Base-by-base conservation (phyloP, 2,113 vertebrate genomes). In the Canis aureus region DNA sequence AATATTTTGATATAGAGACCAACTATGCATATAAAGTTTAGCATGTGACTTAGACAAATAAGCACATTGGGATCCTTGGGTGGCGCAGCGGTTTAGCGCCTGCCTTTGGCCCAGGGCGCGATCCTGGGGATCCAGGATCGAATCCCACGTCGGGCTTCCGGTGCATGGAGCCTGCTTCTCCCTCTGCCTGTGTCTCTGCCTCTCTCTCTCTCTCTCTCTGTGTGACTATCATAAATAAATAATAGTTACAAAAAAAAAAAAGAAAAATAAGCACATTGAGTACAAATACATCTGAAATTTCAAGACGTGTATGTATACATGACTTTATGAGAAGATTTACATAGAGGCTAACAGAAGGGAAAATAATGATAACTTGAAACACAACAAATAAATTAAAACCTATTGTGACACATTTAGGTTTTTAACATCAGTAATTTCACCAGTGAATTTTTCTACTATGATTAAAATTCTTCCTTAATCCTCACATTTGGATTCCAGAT, bases 21-120 rank as follows among this genome's bases (percentile, higher is more conserved):
- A 91, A 93, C 43, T n/a, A 86, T 12, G 57, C 86, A 73, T 62
- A 16, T 12, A 23, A 96, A 94, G 10, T 81, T 82, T 59, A 81
- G 1, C 16, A 69, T 67, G 19, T 83, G 6, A 57, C 32, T 76
- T 51, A 91, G 51, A 55, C n/a, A 92, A 81, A 81, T 76, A 17
- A 55, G 20, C n/a, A 49, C 5, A 66, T 13, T 76, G 10, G 38
- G 38, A 38, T 38, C 38, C 38, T 3, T 38, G 38, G 38, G 38
- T 38, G 38, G 38, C 38, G 38, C 38, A 38, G 3, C 0, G 38
- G 38, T 3, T 38, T 38, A 38, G 38, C 38, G 38, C 38, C 38
- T 38, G 38, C 38, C 38, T 38, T 38, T 38, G 38, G 38, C 38
- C 38, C 38, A 38, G 38, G 38, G 38, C 3, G 38, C 38, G 38